phyloP scores from a whole-genome alignment of 64 coral and sea anemone genomes.

The Trachythela sp. region DNA sequence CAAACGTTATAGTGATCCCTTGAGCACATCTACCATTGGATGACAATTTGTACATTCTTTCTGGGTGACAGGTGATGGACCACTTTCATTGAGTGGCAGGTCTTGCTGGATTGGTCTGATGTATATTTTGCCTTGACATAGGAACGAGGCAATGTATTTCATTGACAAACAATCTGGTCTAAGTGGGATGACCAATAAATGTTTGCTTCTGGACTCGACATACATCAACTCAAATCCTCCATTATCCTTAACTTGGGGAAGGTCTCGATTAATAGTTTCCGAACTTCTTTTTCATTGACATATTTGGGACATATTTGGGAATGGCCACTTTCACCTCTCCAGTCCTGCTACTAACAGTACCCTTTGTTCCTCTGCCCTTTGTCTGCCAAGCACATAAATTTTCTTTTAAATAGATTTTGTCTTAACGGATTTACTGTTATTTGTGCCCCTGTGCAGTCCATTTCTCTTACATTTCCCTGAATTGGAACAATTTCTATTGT shows the following conservation, averaged over 20 bases:
- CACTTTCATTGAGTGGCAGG: not conserved
- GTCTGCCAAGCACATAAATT: constrained; percentile 45
- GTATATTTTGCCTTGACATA: constrained; percentile 56
- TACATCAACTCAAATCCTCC: constrained; percentile 64
- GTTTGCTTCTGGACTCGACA: constrained; percentile 28
- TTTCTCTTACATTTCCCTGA: constrained; percentile 5
- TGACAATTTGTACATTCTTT: constrained; percentile 19
- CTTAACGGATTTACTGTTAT: constrained; percentile 7
- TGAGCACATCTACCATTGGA: not conserved
- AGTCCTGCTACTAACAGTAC: constrained; percentile 27
- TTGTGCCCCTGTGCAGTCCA: not conserved
- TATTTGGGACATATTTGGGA: constrained; percentile 44
- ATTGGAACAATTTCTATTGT: not conserved
- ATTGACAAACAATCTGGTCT: constrained; percentile 48
- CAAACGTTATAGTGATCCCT: not conserved
- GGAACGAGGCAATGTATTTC: constrained; percentile 41
- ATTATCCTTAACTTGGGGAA: constrained; percentile 42
- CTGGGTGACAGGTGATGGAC: not conserved
- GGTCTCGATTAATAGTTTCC: constrained; percentile 18
- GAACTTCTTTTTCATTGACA: constrained; percentile 30
- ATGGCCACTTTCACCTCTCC: constrained; percentile 38
- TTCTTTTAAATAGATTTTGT: constrained; percentile 18
- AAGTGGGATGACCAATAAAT: constrained; percentile 40
- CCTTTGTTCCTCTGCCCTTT: constrained; percentile 47
- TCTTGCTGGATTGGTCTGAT: constrained; percentile 31